phyloP scores from a whole-genome alignment of 2,888 invertebrate species.

The Drosophila borborema region DNA sequence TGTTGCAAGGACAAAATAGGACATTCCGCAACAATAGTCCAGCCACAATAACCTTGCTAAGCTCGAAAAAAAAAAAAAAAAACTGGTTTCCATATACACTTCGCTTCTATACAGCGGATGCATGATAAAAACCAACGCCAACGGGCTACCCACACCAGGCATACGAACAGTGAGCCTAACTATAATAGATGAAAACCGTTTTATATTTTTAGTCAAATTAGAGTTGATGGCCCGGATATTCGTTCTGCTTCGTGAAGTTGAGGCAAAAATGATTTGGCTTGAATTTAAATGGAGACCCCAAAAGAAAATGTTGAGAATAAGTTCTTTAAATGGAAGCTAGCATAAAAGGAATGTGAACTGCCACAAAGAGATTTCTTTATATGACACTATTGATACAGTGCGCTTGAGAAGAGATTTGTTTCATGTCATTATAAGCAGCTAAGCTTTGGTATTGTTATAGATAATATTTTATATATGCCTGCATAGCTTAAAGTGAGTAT shows the following conservation, averaged over 20 bases:
- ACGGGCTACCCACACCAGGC: conserved; percentile 8
- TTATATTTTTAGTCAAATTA: conserved; percentile 38
- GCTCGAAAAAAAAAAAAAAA: conserved; percentile 48
- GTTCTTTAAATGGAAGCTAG: no score
- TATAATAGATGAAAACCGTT: conserved; percentile 50
- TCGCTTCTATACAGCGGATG: conserved; percentile 46
- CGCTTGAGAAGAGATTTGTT: not conserved
- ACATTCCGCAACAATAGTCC: conserved; percentile 73
- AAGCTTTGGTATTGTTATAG: no score
- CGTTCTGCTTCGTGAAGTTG: not conserved
- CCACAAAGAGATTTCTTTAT: no score
- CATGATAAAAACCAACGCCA: conserved; percentile 38
- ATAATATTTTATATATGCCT: no score
- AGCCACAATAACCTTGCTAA: conserved; percentile 34
- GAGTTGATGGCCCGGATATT: conserved; percentile 20
- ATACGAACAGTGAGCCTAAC: conserved; percentile 35
- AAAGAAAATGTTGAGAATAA: not conserved
- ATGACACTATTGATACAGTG: no score
- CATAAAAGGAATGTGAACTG: not conserved
- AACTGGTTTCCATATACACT: conserved; percentile 37
- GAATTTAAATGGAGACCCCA: conserved; percentile 11
- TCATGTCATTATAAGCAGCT: not conserved
- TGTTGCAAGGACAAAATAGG: conserved; percentile 69
- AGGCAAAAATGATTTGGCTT: conserved; percentile 16
- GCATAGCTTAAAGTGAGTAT: not conserved